Base-by-base conservation (phyloP, 2,797 vertebrate genomes). In the Thunnus albacares region DNA sequence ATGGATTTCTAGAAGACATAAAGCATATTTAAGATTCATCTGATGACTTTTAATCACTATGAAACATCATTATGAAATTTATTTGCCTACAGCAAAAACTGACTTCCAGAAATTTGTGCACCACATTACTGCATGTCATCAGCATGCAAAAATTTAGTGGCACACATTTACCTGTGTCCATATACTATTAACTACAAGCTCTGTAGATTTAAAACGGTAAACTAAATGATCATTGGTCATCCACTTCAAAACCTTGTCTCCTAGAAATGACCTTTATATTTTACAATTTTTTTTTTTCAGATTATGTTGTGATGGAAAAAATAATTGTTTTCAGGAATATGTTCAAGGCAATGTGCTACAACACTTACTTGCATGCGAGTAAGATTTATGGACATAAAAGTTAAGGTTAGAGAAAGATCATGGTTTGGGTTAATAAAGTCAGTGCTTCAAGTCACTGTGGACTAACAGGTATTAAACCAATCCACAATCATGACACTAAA, bases 11-110 rank as follows among this genome's bases (percentile, higher is more conserved):
- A 60, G 38, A 35, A 22, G 18, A 26, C 30, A 49, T n/a, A 5
- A 30, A 57, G 9, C 18, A 28, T 71, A 75, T 71, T 79, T 59
- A 67, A 9, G 33, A 80, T 61, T 51, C n/a, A 38, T 59, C 12
- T 28, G n/a, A 47, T 24, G 28, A 30, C 49, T 62, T 69, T 77
- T 71, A 22, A 59, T 41, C 41, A 62, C 24, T 24, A 24, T 24
- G 24, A 24, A 24, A 24, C 24, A 24, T 24, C 22, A 60, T n/a
- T 55, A 24, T 26, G 15, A 53, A 71, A 51, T 33, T 47, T n/a
- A 26, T 57, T 13, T 14, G 45, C 3, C 38, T 2, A 22, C 1
- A 41, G 28, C 53, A 24, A 41, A 51, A 58, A 60, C 35, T 55
- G 41, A 35, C 22, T n/a, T 18, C 10, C 10, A 33, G 4, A 47